phyloP scores from a whole-genome alignment of 2,888 invertebrate genomes.

The Corbicula japonica region DNA sequence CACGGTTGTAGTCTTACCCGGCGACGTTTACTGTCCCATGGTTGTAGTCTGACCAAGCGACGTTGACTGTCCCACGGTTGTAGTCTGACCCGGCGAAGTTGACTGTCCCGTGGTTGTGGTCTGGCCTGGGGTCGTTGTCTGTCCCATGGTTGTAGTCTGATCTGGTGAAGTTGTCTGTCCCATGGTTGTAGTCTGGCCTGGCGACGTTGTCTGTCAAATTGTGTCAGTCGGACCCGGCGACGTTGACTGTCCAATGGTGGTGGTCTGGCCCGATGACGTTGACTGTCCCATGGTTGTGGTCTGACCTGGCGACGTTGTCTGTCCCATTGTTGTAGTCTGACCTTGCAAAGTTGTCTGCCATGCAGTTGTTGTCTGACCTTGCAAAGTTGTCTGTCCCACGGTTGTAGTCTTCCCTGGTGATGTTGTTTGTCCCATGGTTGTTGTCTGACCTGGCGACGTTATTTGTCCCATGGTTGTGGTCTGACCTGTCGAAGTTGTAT shows the following conservation, averaged over 20 bases:
- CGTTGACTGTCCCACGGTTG: neutral
- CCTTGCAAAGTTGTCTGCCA: neutral
- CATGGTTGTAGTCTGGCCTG: constrained; percentile 2
- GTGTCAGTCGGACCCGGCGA: constrained; percentile 5
- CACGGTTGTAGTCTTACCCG: neutral
- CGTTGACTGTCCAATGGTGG: constrained; percentile 3
- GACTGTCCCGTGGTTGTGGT: neutral
- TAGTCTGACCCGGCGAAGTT: neutral
- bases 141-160: constrained; percentile 9
- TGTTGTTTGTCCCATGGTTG: constrained; percentile 5
- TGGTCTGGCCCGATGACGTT: neutral
- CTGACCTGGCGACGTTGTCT: neutral
- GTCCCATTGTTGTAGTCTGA: neutral
- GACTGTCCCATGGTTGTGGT: neutral
- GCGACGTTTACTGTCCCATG: neutral
- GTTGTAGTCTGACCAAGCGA: neutral
- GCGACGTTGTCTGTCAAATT: neutral
- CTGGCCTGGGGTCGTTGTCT: neutral
- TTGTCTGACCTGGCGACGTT: neutral
- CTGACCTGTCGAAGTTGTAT: neutral
- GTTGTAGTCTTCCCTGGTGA: constrained; percentile 14
- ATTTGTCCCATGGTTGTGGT: neutral
- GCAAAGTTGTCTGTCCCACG: neutral
- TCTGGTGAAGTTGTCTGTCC: neutral
- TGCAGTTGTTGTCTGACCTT: neutral